phyloP scores from a whole-genome alignment of 1,140 invertebrate genomes.

The Onthophagus taurus region DNA sequence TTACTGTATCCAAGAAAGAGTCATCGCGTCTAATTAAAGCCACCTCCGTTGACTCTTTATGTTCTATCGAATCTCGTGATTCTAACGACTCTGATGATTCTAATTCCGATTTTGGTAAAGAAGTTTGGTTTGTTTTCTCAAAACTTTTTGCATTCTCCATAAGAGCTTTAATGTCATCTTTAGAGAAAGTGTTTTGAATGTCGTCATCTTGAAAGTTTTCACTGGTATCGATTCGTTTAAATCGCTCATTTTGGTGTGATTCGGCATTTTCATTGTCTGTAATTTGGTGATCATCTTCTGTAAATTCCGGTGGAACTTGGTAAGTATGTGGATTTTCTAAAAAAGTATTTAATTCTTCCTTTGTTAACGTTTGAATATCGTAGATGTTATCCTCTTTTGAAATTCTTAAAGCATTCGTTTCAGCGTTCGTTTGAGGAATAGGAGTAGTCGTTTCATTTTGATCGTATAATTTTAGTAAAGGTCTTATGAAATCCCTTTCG shows the following conservation, averaged over 20 bases:
- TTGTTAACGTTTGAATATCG: conserved; percentile 22
- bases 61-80: background rate
- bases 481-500: conserved; percentile 33
- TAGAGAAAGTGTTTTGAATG: background rate
- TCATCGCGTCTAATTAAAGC: conserved; percentile 24
- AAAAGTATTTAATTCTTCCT: conserved; percentile 23
- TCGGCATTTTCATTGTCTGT: background rate
- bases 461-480: conserved; percentile 30
- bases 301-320: conserved; percentile 4
- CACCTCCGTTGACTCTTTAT: background rate
- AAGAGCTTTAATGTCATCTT: background rate
- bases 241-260: background rate
- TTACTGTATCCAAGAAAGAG: conserved; percentile 13
- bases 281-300: background rate
- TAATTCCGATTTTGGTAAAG: no score
- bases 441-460: conserved; percentile 12
- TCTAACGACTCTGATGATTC: no score
- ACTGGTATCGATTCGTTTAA: background rate
- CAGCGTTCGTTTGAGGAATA: no score
- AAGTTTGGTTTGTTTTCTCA: no score
- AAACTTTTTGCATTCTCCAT: background rate
- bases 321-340: conserved; percentile 4
- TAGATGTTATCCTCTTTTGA: conserved; percentile 32
- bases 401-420: no score
- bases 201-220: background rate